phyloP scores from a whole-genome alignment of 1,140 invertebrate species.

The Pemphigus obesinymphae region DNA sequence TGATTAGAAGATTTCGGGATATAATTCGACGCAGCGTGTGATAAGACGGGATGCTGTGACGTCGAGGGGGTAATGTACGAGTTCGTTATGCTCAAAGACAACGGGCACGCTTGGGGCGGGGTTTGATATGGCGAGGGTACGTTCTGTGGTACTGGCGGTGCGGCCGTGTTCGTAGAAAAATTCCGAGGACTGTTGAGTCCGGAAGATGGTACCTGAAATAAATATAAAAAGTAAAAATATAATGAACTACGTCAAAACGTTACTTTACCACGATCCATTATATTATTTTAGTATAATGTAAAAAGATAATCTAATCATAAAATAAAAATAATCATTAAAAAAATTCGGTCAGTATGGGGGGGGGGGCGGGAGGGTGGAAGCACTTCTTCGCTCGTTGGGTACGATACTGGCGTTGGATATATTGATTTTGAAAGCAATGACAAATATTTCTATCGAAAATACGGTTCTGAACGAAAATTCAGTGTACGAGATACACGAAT shows the following conservation, averaged over 20 bases:
- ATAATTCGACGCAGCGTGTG: slow-evolving; percentile 23
- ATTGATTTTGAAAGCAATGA: too few species aligned
- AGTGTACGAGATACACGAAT: too few species aligned
- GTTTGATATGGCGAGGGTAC: slow-evolving; percentile 21
- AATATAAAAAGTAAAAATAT: background rate
- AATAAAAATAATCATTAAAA: too few species aligned
- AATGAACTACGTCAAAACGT: background rate
- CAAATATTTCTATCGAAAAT: too few species aligned
- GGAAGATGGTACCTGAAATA: slow-evolving; percentile 14
- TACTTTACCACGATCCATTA: too few species aligned
- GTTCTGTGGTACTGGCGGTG: background rate
- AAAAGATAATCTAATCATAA: background rate
- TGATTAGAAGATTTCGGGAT: slow-evolving; percentile 19
- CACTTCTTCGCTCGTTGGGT: too few species aligned
- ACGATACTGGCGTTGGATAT: too few species aligned
- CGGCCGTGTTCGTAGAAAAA: background rate
- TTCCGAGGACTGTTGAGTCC: slow-evolving; percentile 16
- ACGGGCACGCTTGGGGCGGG: slow-evolving; percentile 16
- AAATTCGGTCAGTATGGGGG: too few species aligned
- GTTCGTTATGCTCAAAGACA: slow-evolving; percentile 37
- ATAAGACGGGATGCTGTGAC: slow-evolving; percentile 4
- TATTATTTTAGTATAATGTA: background rate
- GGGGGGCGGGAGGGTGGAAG: too few species aligned
- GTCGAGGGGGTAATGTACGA: slow-evolving; percentile 29
- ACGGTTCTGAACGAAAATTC: too few species aligned